These are phyloP conservation scores for Girardinus metallicus DNA, from an alignment of 2,797 vertebrate genomes.

Conservation along the genomic window DNA sequence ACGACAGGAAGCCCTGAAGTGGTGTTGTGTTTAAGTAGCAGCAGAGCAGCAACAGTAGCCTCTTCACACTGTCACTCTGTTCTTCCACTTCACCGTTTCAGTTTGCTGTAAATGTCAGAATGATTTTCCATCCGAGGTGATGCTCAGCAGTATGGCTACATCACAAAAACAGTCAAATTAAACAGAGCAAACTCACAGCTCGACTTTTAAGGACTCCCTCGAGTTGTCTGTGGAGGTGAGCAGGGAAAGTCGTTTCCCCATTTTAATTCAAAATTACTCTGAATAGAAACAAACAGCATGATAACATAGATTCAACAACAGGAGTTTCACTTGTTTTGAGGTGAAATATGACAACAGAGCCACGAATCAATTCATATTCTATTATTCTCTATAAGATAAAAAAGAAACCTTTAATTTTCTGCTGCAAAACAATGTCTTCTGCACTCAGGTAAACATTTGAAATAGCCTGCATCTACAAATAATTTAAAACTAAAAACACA, in stretches of 20 bases:
- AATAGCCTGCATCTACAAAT: background rate
- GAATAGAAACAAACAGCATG: background rate
- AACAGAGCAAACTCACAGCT: background rate
- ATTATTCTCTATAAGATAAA: background rate
- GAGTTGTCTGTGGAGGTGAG: background rate
- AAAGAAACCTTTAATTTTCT: background rate
- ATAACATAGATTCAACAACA: background rate
- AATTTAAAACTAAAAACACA: conserved; percentile 1
- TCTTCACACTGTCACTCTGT: conserved; percentile 22
- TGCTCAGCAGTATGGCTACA: background rate
- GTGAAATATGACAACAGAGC: background rate
- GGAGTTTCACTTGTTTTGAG: background rate
- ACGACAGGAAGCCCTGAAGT: background rate
- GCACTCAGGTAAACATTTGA: background rate
- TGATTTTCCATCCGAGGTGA: conserved; percentile 15
- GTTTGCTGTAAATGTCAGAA: conserved; percentile 34
- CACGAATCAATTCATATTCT: background rate
- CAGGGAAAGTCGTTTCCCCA: background rate
- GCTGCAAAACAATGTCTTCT: background rate
- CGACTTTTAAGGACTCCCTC: background rate
- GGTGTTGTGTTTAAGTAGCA: conserved; percentile 3
- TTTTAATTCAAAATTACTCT: background rate
- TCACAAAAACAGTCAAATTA: conserved; percentile 1
- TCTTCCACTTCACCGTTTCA: conserved; percentile 11
- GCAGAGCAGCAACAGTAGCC: conserved; percentile 8